Evolutionary conservation across 1,140 invertebrate genomes (phyloP).

Genomic region (Drosophila athabasca): DNA sequence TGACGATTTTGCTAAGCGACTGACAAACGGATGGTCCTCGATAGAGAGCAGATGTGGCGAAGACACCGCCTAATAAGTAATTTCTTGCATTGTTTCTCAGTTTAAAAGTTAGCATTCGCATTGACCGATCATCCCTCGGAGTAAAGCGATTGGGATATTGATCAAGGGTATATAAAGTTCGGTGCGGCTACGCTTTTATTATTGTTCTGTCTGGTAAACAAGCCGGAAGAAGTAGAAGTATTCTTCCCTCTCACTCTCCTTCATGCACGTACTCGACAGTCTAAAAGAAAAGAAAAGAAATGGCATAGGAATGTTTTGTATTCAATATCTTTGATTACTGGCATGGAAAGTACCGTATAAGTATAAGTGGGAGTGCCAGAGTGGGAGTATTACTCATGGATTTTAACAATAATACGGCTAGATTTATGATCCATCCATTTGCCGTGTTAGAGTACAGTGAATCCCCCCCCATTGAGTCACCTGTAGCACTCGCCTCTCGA

Average conservation of each 20-base stretch:
- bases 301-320: conserved; percentile 9
- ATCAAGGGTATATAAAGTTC: too few relatives aligned
- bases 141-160: too few relatives aligned
- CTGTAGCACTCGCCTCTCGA: conserved; percentile 27
- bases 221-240: conserved; percentile 52
- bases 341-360: conserved; percentile 9
- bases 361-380: too few relatives aligned
- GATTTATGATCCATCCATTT: conserved; percentile 30
- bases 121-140: too few relatives aligned
- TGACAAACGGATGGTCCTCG: too few relatives aligned
- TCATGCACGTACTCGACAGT: conserved; percentile 21
- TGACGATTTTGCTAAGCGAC: too few relatives aligned
- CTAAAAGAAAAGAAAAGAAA: conserved; percentile 38
- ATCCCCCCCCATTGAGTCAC: conserved; percentile 25
- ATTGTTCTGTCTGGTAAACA: conserved; percentile 46
- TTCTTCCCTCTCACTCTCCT: conserved; percentile 5
- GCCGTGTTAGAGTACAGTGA: conserved; percentile 27
- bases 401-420: conserved; percentile 11
- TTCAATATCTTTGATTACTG: conserved; percentile 12
- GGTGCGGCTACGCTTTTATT: conserved; percentile 6
- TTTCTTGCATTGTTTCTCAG: too few relatives aligned
- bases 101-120: too few relatives aligned
- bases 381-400: conserved; percentile 3
- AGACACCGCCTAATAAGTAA: too few relatives aligned
- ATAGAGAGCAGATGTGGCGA: too few relatives aligned